phyloP scores from a whole-genome alignment of 2,113 vertebrate genomes.

The Salvelinus fontinalis region DNA sequence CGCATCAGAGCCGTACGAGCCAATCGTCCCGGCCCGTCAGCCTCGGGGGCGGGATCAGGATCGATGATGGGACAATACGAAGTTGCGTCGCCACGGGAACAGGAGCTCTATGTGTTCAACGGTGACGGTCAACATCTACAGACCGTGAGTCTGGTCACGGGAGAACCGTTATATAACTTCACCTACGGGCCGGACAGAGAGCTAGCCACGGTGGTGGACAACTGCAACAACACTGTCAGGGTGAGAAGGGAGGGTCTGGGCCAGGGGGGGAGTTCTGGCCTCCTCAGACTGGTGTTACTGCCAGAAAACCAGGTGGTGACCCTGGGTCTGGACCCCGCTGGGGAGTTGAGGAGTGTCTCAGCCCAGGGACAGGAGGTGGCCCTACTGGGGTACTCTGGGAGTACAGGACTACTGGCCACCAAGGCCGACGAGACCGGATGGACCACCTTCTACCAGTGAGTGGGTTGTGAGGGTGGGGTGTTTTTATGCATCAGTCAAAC shows the following conservation, averaged over 20 bases:
- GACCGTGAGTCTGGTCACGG: conserved; percentile 93
- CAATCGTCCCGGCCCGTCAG: conserved; percentile 83
- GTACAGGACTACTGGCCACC: conserved; percentile 90
- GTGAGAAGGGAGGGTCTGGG: conserved; percentile 85
- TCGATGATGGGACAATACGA: conserved; percentile 83
- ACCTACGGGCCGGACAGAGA: conserved; percentile 86
- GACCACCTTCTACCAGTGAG: conserved; percentile 99
- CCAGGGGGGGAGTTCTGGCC: conserved; percentile 75
- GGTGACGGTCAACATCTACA: conserved; percentile 92
- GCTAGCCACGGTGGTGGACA: conserved; percentile 85
- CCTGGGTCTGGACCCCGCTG: conserved; percentile 85
- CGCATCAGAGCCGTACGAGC: conserved; percentile 92
- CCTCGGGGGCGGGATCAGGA: conserved; percentile 38
- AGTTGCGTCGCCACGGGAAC: conserved; percentile 92
- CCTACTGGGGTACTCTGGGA: conserved; percentile 92
- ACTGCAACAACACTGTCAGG: conserved; percentile 90
- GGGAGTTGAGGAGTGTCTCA: conserved; percentile 89
- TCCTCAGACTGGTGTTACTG: conserved; percentile 89
- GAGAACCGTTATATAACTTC: conserved; percentile 95
- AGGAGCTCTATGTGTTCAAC: conserved; percentile 95
- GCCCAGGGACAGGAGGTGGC: conserved; percentile 89
- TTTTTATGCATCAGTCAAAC: neutral
- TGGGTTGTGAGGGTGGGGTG: conserved; percentile 34
- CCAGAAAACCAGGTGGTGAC: conserved; percentile 95
- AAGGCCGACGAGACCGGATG: conserved; percentile 98